Percentiles rank a stretch among this genome's conserved stretches.
These are phyloP conservation scores for Drosophila neocordata DNA, from an alignment of 1,140 invertebrate species.

Conservation along the genomic window DNA sequence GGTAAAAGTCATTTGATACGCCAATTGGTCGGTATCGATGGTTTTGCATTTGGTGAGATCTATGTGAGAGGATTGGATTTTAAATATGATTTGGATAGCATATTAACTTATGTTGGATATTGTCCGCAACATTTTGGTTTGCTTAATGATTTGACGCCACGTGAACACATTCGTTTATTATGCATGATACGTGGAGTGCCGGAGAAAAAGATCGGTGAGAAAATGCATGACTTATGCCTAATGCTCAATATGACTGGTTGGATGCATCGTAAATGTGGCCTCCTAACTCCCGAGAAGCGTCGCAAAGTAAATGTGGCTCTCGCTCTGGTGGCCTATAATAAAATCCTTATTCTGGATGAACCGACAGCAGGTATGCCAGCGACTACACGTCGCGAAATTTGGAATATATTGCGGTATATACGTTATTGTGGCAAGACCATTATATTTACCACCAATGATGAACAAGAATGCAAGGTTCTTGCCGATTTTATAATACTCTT, in stretches of 20 bases:
- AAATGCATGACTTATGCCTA: conserved; percentile 62
- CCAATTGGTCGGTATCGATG: conserved; percentile 64
- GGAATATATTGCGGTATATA: conserved; percentile 68
- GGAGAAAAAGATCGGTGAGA: conserved; percentile 51
- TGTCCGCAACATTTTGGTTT: conserved; percentile 61
- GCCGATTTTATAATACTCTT: conserved; percentile 96
- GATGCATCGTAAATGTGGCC: conserved; percentile 62
- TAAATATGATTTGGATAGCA: conserved; percentile 61
- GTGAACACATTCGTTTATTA: conserved; percentile 64
- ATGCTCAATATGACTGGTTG: conserved; percentile 66
- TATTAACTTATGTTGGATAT: conserved; percentile 62
- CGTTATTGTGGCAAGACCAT: conserved; percentile 87
- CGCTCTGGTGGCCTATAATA: conserved; percentile 61
- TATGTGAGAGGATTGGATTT: conserved; percentile 66
- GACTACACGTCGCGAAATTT: conserved; percentile 64
- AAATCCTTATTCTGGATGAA: conserved; percentile 67
- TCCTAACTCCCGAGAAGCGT: conserved; percentile 51
- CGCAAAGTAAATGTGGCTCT: conserved; percentile 68
- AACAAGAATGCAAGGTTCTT: conserved; percentile 97
- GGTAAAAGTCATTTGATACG: conserved; percentile 67
- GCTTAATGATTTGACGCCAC: conserved; percentile 46
- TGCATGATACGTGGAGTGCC: conserved; percentile 71
- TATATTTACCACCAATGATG: conserved; percentile 96
- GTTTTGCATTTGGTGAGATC: conserved; percentile 74
- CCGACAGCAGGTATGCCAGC: conserved; percentile 65